A percentile compares a stretch with the other conserved stretches of the same genome.
Evolutionary conservation across 1,140 invertebrate genomes (phyloP).

Genomic region (Drosophila pandora): DNA sequence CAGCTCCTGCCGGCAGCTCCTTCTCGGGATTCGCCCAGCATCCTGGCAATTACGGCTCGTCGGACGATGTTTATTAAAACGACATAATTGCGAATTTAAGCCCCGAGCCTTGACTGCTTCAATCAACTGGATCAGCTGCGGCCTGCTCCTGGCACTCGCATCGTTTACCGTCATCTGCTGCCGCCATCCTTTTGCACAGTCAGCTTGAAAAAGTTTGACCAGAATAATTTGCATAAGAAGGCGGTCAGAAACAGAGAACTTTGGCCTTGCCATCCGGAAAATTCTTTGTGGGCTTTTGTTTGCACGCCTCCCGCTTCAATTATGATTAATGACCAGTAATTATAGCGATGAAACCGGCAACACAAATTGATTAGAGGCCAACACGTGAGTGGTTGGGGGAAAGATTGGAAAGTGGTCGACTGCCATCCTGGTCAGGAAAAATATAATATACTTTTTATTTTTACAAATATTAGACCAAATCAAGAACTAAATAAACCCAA

Average conservation of each 20-base stretch:
- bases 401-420: constrained; percentile 5
- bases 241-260: constrained; percentile 43
- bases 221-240: constrained; percentile 20
- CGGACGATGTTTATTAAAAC: constrained; percentile 68
- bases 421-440: no score
- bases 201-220: constrained; percentile 47
- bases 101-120: constrained; percentile 29
- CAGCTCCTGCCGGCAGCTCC: constrained; percentile 13
- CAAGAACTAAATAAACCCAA: neutral
- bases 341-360: constrained; percentile 47
- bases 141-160: constrained; percentile 34
- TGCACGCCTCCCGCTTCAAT: constrained; percentile 50
- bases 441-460: neutral
- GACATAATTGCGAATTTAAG: constrained; percentile 77
- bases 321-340: constrained; percentile 70
- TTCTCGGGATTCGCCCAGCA: constrained; percentile 13
- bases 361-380: constrained; percentile 41
- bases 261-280: constrained; percentile 9
- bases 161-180: constrained; percentile 21
- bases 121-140: constrained; percentile 44
- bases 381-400: constrained; percentile 26
- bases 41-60: constrained; percentile 66
- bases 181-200: constrained; percentile 18
- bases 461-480: neutral
- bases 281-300: constrained; percentile 10